These are phyloP conservation scores for Melanostoma scalare DNA, from an alignment of 2,888 invertebrate genomes.

Conservation along the genomic window DNA sequence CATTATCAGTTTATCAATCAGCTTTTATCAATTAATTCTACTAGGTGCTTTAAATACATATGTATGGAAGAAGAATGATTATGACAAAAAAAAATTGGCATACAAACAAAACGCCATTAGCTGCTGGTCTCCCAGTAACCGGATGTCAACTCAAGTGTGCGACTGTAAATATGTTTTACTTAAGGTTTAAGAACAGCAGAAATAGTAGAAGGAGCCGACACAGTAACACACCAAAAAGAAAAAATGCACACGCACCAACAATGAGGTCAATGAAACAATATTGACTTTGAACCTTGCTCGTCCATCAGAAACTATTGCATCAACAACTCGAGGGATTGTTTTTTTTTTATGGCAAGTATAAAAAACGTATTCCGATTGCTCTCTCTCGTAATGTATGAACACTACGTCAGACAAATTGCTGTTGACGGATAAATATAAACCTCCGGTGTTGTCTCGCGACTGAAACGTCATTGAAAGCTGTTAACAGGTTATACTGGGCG, in stretches of 20 bases:
- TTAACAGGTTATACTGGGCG: constrained; percentile 46
- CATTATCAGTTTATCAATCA: constrained; percentile 6
- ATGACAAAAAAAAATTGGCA: background rate
- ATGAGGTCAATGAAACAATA: constrained; percentile 74
- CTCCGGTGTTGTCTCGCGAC: constrained; percentile 46
- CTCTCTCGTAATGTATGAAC: constrained; percentile 15
- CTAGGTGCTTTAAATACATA: constrained; percentile 1
- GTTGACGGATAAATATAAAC: constrained; percentile 56
- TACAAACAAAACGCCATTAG: constrained; percentile 13
- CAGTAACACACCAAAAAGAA: background rate
- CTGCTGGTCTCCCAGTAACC: constrained; percentile 62
- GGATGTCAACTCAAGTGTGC: constrained; percentile 41
- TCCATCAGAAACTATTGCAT: constrained; percentile 39
- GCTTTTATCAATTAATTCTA: constrained; percentile 23
- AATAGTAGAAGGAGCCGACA: background rate
- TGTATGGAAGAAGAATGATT: background rate
- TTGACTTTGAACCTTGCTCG: constrained; percentile 73
- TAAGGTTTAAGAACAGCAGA: constrained; percentile 1
- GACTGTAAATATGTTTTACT: constrained; percentile 20
- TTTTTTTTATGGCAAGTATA: constrained; percentile 38
- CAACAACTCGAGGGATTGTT: constrained; percentile 31
- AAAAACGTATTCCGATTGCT: constrained; percentile 43
- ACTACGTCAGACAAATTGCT: constrained; percentile 51
- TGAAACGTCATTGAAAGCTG: constrained; percentile 39
- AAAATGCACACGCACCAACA: constrained; percentile 53